phyloP scores from a whole-genome alignment of 2,888 invertebrate genomes.

The Hirudinaria manillensis region DNA sequence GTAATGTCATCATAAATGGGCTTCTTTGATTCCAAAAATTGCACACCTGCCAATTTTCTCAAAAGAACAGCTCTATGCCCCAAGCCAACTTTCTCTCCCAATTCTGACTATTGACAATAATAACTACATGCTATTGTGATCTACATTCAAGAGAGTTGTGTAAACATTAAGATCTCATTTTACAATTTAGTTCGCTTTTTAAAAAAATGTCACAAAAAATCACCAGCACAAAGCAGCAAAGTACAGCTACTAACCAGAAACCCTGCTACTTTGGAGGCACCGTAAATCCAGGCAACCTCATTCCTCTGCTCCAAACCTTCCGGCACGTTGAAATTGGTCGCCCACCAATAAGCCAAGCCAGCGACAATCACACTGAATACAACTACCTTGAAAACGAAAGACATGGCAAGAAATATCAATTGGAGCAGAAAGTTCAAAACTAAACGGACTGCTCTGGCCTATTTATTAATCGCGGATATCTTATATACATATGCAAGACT shows the following conservation, averaged over 20 bases:
- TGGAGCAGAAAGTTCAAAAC: no score
- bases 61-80: constrained; percentile 4
- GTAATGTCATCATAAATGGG: no score
- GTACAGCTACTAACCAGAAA: neutral
- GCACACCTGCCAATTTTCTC: neutral
- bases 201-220: neutral
- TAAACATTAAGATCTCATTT: neutral
- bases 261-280: neutral
- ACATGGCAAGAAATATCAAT: no score
- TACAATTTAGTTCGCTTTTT: neutral
- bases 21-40: no score
- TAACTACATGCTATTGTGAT: no score
- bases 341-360: neutral
- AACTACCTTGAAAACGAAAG: neutral
- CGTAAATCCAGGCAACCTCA: constrained; percentile 5
- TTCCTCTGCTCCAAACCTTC: constrained; percentile 8
- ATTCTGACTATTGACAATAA: neutral
- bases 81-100: constrained; percentile 3
- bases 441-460: no score
- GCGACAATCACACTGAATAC: constrained; percentile 1
- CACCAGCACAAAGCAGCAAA: neutral
- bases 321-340: neutral
- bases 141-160: no score
- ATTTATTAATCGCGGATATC: no score
- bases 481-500: no score